These are phyloP conservation scores for Tetraneura akinire DNA, from an alignment of 1,140 invertebrate species.

Conservation along the genomic window DNA sequence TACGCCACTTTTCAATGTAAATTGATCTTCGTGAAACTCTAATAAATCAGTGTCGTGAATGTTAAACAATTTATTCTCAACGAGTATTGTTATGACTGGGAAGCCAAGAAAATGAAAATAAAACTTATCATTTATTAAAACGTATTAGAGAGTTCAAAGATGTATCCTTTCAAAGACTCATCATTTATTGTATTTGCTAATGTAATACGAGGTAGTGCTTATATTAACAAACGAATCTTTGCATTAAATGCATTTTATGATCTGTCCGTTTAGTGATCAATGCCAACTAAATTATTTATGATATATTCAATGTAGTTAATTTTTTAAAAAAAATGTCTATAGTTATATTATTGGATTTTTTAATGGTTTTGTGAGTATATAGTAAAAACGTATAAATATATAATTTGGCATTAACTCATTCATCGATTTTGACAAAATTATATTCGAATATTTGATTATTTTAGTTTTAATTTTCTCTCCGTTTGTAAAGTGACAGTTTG, in stretches of 20 bases:
- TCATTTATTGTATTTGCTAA: conserved; percentile 2
- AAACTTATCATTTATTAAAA: neutral
- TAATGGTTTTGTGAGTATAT: too few relatives aligned
- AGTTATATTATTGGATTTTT: too few relatives aligned
- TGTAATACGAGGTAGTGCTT: neutral
- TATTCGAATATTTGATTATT: too few relatives aligned
- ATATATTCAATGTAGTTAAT: neutral
- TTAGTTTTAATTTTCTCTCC: too few relatives aligned
- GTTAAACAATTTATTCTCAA: neutral
- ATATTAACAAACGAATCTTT: neutral
- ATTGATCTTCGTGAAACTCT: conserved; percentile 1
- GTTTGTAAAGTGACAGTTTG: too few relatives aligned
- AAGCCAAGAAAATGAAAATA: neutral
- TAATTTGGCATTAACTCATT: too few relatives aligned
- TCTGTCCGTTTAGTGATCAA: neutral
- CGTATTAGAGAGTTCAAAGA: neutral
- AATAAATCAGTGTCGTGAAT: conserved; percentile 29
- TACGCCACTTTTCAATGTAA: conserved; percentile 19
- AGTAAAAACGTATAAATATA: too few relatives aligned
- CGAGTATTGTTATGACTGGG: neutral
- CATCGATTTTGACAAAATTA: neutral
- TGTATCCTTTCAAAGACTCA: neutral
- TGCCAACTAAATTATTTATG: neutral
- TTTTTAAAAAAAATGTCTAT: too few relatives aligned
- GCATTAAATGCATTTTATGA: neutral